Conservation (phyloP, 1,140 invertebrate species). For the Papilio xuthus region DNA sequence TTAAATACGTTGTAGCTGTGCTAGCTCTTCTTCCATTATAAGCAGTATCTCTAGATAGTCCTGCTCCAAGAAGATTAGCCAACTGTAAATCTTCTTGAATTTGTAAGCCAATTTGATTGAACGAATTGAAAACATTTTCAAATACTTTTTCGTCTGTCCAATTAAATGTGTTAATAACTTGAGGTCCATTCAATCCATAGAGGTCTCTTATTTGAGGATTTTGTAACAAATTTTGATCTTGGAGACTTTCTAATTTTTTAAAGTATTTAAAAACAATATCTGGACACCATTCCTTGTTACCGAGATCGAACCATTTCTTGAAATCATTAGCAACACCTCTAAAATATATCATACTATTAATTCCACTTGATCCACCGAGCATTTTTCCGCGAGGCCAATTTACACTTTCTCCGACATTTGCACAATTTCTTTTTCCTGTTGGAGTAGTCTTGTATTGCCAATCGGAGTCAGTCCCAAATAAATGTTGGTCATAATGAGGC, state of each 20-base stretch:
- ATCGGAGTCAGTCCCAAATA: conserved; percentile 79
- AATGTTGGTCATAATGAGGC: conserved; percentile 69
- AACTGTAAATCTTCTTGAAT: conserved; percentile 59
- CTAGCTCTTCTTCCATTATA: conserved; percentile 82
- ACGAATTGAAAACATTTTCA: conserved; percentile 66
- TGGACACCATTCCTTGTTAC: conserved; percentile 85
- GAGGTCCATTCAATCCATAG: conserved; percentile 56
- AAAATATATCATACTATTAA: conserved; percentile 91
- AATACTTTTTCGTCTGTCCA: conserved; percentile 46
- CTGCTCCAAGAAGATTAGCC: conserved; percentile 64
- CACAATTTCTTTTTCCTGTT: not conserved
- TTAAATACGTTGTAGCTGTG: conserved; percentile 82
- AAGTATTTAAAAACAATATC: conserved; percentile 51
- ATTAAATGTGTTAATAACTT: conserved; percentile 57
- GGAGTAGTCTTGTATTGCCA: conserved; percentile 83
- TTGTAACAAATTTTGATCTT: conserved; percentile 46
- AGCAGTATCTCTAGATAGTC: conserved; percentile 58
- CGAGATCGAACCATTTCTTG: conserved; percentile 84
- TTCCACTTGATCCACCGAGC: conserved; percentile 87
- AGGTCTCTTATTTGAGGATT: conserved; percentile 42
- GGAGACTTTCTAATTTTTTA: conserved; percentile 59
- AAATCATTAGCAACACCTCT: conserved; percentile 84
- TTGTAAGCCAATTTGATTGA: conserved; percentile 56
- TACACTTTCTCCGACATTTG: not conserved
- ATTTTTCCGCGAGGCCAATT: conserved; percentile 85